phyloP scores from a whole-genome alignment of 2,797 vertebrate genomes.

The Serranus cabrilla region DNA sequence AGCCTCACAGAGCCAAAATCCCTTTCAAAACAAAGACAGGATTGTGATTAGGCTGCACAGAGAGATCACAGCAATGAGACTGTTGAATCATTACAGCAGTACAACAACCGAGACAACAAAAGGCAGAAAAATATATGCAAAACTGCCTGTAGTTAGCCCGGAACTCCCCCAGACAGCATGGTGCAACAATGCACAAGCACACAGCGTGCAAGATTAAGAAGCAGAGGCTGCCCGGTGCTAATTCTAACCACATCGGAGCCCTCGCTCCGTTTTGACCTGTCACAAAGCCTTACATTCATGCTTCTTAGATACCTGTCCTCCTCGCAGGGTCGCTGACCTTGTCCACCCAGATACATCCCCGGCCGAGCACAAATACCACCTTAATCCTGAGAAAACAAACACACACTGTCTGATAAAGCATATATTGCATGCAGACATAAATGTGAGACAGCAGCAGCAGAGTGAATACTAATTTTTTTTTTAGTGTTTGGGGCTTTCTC shows the following conservation, averaged over 20 bases:
- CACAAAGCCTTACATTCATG: slow-evolving; percentile 58
- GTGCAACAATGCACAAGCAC: slow-evolving; percentile 18
- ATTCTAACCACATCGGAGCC: slow-evolving; percentile 50
- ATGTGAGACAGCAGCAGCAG: slow-evolving; percentile 37
- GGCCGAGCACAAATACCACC: slow-evolving; percentile 48
- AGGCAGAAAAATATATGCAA: slow-evolving; percentile 6
- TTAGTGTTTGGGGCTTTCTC: slow-evolving; percentile 1
- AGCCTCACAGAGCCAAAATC: slow-evolving; percentile 22
- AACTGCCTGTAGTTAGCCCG: slow-evolving; percentile 14
- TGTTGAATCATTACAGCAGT: slow-evolving; percentile 24
- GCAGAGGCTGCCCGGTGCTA: slow-evolving; percentile 30
- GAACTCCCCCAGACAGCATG: slow-evolving; percentile 9
- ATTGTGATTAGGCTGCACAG: slow-evolving; percentile 6
- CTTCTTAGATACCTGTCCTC: slow-evolving; percentile 59
- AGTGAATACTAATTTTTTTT: slow-evolving; percentile 28
- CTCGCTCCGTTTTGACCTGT: slow-evolving; percentile 42
- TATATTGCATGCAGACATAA: slow-evolving; percentile 38
- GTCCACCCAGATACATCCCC: slow-evolving; percentile 60
- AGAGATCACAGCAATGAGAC: slow-evolving; percentile 7
- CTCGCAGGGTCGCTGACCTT: slow-evolving; percentile 60
- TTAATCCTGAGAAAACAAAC: slow-evolving; percentile 52
- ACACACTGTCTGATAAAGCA: slow-evolving; percentile 23
- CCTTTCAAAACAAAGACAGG: slow-evolving; percentile 19
- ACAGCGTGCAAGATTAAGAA: slow-evolving; percentile 37
- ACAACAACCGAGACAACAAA: slow-evolving; percentile 34